Evolutionary conservation across 2,797 vertebrate species (phyloP), one percentile per base, ranked within the genome.

Genomic region (Pterois miles): DNA sequence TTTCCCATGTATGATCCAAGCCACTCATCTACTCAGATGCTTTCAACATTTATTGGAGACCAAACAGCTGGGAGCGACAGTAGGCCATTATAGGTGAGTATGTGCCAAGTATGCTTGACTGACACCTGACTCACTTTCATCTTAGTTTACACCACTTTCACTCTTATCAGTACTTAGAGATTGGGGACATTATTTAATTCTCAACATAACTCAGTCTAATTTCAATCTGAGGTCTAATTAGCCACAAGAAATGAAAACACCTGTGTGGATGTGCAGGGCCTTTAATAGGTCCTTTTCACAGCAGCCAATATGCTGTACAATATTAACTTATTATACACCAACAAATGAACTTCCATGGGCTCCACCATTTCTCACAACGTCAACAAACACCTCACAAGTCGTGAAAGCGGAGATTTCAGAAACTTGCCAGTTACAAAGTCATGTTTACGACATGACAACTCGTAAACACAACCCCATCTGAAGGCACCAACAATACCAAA

Each of bases 11-110:
- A 94, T 87, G 93, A 95, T 84, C 86, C 91, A 93, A 88, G 77
- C 84, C 74, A 92, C 91, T 92, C 95, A 88, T 67, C 83, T 73
- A 92, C 92, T 95, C 78, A 71, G 82, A 93, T 14, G 84, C 88
- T 90, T 92, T 89, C 95, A 84, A 94, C 96, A 82, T 96, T 95
- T 95, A 96, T 87, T 95, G 96, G 96, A 96, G 93, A 95, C 93
- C 91, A 91, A 89, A 92, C 85, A 92, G 11, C 25, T 13, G 6
- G 67, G 60, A 74, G 67, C 25, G 0, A 71, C 57, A 63, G n/a
- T 56, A 40, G 22, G 73, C 25, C 34, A 4, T 57, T 76, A n/a
- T 8, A 83, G 91, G 93, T 94, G 84, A 93, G 93, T 92, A 1
- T 16, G 22, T 2, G 10, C 10, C 0, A 1, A 34, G n/a, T 53